Evolutionary conservation across 64 coral and sea anemone species (phyloP).

Genomic region (Montipora sp.): DNA sequence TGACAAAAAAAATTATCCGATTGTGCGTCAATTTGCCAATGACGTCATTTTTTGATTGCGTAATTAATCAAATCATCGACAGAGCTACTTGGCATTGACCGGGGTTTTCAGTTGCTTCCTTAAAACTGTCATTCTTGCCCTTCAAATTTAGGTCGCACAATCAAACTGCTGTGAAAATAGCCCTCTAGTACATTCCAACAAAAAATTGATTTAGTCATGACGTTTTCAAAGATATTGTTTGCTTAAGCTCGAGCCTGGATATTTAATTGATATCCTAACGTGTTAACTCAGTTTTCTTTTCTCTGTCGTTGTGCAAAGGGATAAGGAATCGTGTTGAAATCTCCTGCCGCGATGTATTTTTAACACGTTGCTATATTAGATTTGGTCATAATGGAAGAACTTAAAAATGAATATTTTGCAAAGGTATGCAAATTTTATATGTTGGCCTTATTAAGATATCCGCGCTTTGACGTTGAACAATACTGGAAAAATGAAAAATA

Average conservation of each 20-base stretch:
- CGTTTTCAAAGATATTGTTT: too few species aligned
- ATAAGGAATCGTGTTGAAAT: not conserved
- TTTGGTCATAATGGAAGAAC: not conserved
- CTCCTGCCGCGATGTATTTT: not conserved
- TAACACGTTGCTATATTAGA: not conserved
- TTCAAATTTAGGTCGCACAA: not conserved
- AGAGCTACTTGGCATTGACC: not conserved
- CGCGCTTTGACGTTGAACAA: not conserved
- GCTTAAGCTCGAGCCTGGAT: too few species aligned
- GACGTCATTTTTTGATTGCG: not conserved
- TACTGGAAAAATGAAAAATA: not conserved
- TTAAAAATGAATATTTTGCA: not conserved
- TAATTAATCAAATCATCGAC: not conserved
- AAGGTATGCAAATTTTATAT: not conserved
- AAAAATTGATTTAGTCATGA: too few species aligned
- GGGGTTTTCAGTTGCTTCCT: not conserved
- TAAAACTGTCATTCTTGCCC: not conserved
- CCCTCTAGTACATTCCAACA: too few species aligned
- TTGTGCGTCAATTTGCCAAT: not conserved
- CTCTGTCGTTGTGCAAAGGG: too few species aligned
- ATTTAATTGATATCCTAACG: too few species aligned
- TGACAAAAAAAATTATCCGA: not conserved
- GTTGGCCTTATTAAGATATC: not conserved
- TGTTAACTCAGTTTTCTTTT: too few species aligned
- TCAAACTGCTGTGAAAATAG: not conserved